Evolutionary conservation across 2,797 vertebrate genomes (phyloP), one percentile per base, ranked within the genome.

Genomic region (Hippoglossus hippoglossus): DNA sequence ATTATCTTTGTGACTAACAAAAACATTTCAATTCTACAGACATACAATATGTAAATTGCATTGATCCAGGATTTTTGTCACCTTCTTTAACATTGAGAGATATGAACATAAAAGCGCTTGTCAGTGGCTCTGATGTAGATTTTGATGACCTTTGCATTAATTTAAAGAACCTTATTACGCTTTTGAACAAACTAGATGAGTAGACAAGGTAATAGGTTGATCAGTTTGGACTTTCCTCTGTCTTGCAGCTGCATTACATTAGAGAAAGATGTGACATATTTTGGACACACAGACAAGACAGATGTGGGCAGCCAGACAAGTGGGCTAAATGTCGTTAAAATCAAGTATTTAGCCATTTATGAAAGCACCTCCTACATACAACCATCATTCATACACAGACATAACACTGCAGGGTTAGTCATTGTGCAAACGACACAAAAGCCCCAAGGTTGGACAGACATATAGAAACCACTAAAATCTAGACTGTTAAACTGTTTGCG

Each of bases 391-490:
- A 75, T 51, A 71, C 44, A 72, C 46, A 51, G 13, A 67, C 39
- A 50, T 15, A 46, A 46, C 44, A 46, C 16, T n/a, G 59, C 56
- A 61, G 52, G 53, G 50, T 81, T 79, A 87, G 59, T 89, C 87
- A 92, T 79, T 80, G 41, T 63, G 80, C 39, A 59, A 89, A 66
- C 0, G 1, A 0, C 59, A 76, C 53, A 84, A 92, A 90, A 91
- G 22, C 72, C 83, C 86, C 61, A 1, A 16, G 8, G 56, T 77
- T 53, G 69, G 66, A 84, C 63, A 55, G 41, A 83, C 59, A 6
- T 41, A 47, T 36, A 26, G 55, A 68, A 77, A 74, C 34, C 25
- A 53, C 62, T 73, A n/a, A 71, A 71, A 79, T 67, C 66, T 63
- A 75, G 26, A 76, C 8, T 16, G 22, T 49, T 31, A 64, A 81